Conservation (phyloP, 1,140 invertebrate species). For the Zeugodacus cucurbitae region DNA sequence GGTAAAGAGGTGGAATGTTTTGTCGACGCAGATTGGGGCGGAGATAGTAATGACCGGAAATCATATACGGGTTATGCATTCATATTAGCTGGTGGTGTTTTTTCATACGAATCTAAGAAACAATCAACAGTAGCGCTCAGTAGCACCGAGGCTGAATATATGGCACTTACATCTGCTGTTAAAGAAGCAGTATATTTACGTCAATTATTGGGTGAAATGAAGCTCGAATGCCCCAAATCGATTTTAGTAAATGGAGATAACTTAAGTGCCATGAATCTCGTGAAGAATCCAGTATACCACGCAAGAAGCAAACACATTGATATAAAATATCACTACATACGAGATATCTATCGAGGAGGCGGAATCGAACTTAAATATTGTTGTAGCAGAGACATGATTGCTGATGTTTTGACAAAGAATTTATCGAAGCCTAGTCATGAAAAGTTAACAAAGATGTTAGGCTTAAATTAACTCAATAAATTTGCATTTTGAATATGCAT, state of each 20-base stretch:
- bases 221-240: not conserved
- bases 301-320: too few species aligned
- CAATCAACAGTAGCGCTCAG: too few species aligned
- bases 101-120: too few species aligned
- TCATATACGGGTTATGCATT: too few species aligned
- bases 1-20: too few species aligned
- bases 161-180: too few species aligned
- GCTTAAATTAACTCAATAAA: not conserved
- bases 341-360: conserved; percentile 49
- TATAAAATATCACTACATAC: conserved; percentile 51
- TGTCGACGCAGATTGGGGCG: too few species aligned
- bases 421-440: not conserved
- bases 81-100: too few species aligned
- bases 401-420: conserved; percentile 51
- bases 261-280: conserved; percentile 48
- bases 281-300: conserved; percentile 45
- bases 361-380: conserved; percentile 47
- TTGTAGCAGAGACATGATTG: conserved; percentile 44
- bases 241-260: conserved; percentile 46
- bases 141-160: too few species aligned
- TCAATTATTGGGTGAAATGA: conserved; percentile 46
- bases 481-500: not conserved
- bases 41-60: too few species aligned
- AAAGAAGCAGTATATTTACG: conserved; percentile 32
- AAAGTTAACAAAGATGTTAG: not conserved